These are phyloP conservation scores for Apaloderma vittatum DNA, from an alignment of 2,113 vertebrate species.

Conservation along the genomic window DNA sequence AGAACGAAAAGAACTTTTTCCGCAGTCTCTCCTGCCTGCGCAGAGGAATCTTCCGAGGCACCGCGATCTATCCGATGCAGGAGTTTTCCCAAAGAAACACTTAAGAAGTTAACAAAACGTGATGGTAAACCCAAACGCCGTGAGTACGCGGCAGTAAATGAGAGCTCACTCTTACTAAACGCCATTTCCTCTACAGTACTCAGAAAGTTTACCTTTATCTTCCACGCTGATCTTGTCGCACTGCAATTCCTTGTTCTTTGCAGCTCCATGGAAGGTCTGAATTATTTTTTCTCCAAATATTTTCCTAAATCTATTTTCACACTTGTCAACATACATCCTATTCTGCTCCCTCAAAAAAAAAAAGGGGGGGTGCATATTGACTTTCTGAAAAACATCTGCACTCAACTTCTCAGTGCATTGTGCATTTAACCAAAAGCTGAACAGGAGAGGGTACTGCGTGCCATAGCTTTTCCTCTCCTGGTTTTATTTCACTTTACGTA, in stretches of 20 bases:
- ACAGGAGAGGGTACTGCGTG: background rate
- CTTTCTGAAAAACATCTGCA: background rate
- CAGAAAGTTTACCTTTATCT: constrained; percentile 82
- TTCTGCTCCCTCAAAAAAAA: constrained; percentile 78
- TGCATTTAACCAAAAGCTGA: background rate
- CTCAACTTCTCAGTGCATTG: background rate
- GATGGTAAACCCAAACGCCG: background rate
- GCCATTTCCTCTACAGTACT: background rate
- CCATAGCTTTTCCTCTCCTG: background rate
- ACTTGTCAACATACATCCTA: constrained; percentile 78
- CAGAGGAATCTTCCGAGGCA: background rate
- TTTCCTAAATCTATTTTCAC: constrained; percentile 69
- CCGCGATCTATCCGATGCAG: background rate
- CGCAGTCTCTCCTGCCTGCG: background rate
- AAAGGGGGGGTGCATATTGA: background rate
- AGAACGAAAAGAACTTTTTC: background rate
- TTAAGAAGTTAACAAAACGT: background rate
- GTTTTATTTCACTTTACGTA: background rate
- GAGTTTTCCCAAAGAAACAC: background rate
- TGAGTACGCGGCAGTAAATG: background rate
- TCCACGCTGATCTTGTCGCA: constrained; percentile 76
- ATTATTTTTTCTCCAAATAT: constrained; percentile 81
- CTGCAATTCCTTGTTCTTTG: constrained; percentile 88
- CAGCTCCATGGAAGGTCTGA: constrained; percentile 86
- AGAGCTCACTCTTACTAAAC: background rate